Evolutionary conservation across 2,888 invertebrate genomes (phyloP).

Genomic region (Tipula lateralis): DNA sequence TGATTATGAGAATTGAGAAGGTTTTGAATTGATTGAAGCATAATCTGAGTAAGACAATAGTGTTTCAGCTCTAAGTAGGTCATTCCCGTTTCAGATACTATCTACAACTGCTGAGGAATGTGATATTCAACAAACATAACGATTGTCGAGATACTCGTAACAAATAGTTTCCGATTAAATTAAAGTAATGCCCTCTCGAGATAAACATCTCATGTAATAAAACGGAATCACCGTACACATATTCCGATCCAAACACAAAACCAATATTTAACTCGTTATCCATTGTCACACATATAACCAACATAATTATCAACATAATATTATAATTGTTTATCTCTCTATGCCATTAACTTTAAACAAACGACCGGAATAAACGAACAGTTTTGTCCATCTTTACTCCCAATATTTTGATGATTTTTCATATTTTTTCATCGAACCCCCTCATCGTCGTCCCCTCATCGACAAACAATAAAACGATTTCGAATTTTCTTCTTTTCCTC

Average conservation of each 20-base stretch:
- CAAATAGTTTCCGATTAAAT: too few species aligned
- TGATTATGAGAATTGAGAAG: too few species aligned
- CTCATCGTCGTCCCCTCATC: neutral
- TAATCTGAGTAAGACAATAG: too few species aligned
- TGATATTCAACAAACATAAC: too few species aligned
- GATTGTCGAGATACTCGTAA: too few species aligned
- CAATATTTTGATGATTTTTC: neutral
- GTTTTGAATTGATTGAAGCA: too few species aligned
- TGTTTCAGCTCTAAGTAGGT: too few species aligned
- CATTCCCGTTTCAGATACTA: too few species aligned
- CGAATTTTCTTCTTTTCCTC: neutral
- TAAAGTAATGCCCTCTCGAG: too few species aligned
- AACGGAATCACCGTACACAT: neutral
- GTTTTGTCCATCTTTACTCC: neutral
- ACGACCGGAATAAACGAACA: neutral
- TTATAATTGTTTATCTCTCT: neutral
- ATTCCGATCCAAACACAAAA: neutral
- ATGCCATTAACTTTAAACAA: neutral
- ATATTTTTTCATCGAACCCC: too few species aligned
- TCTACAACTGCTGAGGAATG: too few species aligned
- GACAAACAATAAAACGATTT: neutral
- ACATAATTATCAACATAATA: neutral
- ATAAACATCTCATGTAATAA: neutral
- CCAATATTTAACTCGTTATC: neutral
- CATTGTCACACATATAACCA: neutral